Evolutionary conservation across 1,140 invertebrate genomes (phyloP), one percentile per base, ranked within the genome.

Genomic region (Sycophila sp.): DNA sequence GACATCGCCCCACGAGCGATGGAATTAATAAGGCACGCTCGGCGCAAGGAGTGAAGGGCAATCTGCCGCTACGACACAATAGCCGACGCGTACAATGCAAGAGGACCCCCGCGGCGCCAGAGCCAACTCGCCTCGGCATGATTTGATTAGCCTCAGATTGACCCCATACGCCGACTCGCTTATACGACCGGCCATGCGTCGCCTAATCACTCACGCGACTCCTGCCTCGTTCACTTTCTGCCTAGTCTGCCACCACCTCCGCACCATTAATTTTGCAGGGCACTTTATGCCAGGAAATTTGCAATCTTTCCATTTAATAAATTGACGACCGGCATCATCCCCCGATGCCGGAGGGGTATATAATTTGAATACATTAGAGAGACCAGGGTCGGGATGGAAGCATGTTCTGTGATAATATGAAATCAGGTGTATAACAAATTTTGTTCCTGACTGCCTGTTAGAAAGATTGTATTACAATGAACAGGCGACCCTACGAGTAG

Each of bases 111-210:
- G 78, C 73, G 77, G 79, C 64, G 73, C 66, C 69, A 68, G 66
- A 69, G 71, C 19, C 34, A 47, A 17, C 13, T 47, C 19, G 45
- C 28, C 30, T 75, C 78, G 78, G 79, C 80, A 85, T 86, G 83
- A 86, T 86, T 86, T 85, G 85, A 86, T 86, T 86, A 86, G 84
- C 85, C 85, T 85, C 85, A 86, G 85, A 86, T 86, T 86, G 84
- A 85, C 85, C 85, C 83, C 80, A 78, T 74, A 73, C 60, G 74
- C 56, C 71, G 47, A 53, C 64, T 62, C 75, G 72, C 77, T 77
- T 78, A n/a, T n/a, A 75, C 58, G 60, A 19, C 64, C 40, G n/a
- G 75, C 76, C 78, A 77, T 78, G 76, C 80, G 75, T 73, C 73
- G 77, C 80, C 81, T 85, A 84, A 84, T 85, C 83, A 83, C 82